Conservation (phyloP, 2,797 vertebrate species). For the Potorous gilbertii region DNA sequence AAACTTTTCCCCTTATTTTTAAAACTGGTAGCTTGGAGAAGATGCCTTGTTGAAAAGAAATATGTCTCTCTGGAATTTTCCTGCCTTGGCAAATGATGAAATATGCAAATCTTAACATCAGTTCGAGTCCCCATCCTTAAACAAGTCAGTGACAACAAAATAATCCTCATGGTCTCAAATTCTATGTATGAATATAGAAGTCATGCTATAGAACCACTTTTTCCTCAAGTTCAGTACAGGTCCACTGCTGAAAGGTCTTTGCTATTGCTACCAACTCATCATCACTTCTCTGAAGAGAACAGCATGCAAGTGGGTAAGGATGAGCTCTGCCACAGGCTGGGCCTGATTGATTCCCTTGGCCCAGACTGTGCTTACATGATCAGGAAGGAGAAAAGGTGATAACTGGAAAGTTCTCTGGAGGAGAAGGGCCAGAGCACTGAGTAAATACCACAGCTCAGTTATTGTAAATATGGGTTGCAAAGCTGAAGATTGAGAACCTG, state of each 20-base stretch:
- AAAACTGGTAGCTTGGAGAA: background rate
- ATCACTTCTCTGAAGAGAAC: background rate
- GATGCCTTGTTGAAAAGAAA: background rate
- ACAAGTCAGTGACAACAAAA: background rate
- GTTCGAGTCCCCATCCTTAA: background rate
- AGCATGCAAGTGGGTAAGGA: background rate
- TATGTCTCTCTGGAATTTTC: background rate
- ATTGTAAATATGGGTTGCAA: background rate
- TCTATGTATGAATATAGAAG: background rate
- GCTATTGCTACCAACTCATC: background rate
- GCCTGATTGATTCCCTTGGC: background rate
- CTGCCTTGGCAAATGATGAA: background rate
- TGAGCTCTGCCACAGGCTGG: background rate
- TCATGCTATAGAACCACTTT: background rate
- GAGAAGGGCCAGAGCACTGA: background rate
- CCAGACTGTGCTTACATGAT: background rate
- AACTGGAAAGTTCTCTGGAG: background rate
- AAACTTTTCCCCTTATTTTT: background rate
- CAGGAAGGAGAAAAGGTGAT: background rate
- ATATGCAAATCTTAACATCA: background rate
- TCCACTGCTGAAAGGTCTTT: background rate
- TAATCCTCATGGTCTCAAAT: background rate
- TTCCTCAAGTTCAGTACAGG: background rate
- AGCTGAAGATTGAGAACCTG: background rate
- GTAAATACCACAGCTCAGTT: background rate